These are phyloP conservation scores for Leucoraja ocellata DNA, from an alignment of 2,797 vertebrate genomes.

Conservation along the genomic window DNA sequence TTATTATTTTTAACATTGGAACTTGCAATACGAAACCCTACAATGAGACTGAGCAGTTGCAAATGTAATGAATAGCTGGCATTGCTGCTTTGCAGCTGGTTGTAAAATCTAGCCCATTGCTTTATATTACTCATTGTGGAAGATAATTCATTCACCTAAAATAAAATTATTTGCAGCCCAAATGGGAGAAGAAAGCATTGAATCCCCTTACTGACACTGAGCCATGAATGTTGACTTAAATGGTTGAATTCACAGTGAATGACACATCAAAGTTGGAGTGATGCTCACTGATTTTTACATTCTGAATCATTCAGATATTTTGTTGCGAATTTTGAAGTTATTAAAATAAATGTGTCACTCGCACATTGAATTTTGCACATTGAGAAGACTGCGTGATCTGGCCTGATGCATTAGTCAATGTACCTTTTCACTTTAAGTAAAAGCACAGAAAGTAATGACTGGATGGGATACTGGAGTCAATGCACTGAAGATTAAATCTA, in stretches of 20 bases:
- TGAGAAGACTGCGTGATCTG: neutral
- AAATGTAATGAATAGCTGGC: neutral
- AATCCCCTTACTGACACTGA: neutral
- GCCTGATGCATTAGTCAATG: neutral
- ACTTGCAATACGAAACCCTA: neutral
- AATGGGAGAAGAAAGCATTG: neutral
- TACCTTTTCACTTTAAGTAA: neutral
- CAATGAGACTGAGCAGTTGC: neutral
- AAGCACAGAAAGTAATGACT: neutral
- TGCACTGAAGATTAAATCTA: neutral
- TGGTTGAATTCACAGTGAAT: neutral
- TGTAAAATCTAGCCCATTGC: neutral
- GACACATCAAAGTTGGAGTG: neutral
- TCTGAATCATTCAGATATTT: neutral
- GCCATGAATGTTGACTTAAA: no score
- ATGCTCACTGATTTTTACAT: neutral
- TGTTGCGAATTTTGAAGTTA: neutral
- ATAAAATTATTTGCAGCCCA: neutral
- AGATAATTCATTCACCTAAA: neutral
- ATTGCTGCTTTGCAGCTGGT: neutral
- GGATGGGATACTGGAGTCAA: neutral
- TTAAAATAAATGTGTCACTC: neutral
- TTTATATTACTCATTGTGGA: neutral
- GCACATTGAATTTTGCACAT: neutral
- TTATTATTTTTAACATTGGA: neutral